A percentile compares a stretch with the other conserved stretches of the same genome.
These are phyloP conservation scores for Drosophila grimshawi DNA, from an alignment of 1,140 invertebrate species.

Conservation along the genomic window DNA sequence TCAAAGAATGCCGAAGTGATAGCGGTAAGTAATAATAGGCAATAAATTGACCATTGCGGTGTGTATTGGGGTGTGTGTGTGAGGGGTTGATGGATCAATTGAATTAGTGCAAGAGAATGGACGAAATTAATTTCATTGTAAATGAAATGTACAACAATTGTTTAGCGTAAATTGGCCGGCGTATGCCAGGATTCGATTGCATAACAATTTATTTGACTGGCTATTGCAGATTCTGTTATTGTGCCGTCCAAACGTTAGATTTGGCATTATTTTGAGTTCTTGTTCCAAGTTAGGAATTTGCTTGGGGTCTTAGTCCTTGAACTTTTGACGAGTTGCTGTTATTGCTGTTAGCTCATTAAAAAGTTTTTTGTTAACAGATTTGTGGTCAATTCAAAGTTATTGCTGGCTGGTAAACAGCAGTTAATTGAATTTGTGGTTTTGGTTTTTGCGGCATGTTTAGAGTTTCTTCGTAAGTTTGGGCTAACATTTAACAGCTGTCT, in stretches of 20 bases:
- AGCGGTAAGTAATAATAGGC: constrained; percentile 85
- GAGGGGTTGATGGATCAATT: not conserved
- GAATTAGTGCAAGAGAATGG: constrained; percentile 34
- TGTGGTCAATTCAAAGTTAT: constrained; percentile 65
- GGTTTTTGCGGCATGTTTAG: constrained; percentile 15
- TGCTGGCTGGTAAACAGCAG: constrained; percentile 40
- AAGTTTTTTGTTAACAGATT: constrained; percentile 65
- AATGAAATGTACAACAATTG: constrained; percentile 14
- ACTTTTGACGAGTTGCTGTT: constrained; percentile 17
- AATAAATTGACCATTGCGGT: not conserved
- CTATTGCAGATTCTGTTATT: constrained; percentile 7
- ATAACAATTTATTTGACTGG: not conserved
- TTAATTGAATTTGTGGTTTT: constrained; percentile 59
- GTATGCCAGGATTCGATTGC: not conserved
- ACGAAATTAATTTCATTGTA: constrained; percentile 25
- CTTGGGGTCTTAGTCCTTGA: constrained; percentile 12
- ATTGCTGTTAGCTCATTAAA: constrained; percentile 47
- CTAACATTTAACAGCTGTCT: not conserved
- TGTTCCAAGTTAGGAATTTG: constrained; percentile 33
- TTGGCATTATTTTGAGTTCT: constrained; percentile 29
- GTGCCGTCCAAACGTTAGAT: not conserved
- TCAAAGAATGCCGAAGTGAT: constrained; percentile 89
- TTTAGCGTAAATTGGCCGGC: constrained; percentile 12
- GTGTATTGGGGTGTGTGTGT: too few relatives aligned
- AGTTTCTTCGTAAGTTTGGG: not conserved